Evolutionary conservation across 2,888 invertebrate genomes (phyloP).

Genomic region (Metopia argyrocephala): DNA sequence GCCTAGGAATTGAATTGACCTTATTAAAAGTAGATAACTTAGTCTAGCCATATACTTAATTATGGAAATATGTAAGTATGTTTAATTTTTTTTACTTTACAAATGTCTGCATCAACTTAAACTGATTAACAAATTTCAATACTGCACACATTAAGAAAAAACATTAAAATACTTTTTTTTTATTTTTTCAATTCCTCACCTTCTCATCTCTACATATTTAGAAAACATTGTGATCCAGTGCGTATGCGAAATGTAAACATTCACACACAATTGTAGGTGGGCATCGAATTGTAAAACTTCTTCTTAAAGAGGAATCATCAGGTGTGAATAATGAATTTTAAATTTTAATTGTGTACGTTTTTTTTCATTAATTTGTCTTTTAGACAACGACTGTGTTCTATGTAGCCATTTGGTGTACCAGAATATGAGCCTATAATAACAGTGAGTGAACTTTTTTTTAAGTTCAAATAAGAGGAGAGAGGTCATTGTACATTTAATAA

Average conservation of each 20-base stretch:
- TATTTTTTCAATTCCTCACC: too few species aligned
- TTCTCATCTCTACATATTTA: not conserved
- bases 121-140: too few species aligned
- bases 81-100: too few species aligned
- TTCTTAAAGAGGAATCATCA: slow-evolving; percentile 20
- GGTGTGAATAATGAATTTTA: slow-evolving; percentile 32
- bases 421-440: not conserved
- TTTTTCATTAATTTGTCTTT: slow-evolving; percentile 4
- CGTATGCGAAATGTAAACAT: not conserved
- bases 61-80: too few species aligned
- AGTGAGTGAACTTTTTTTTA: slow-evolving; percentile 3
- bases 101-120: too few species aligned
- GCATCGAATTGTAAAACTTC: slow-evolving; percentile 7
- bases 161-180: too few species aligned
- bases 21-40: too few species aligned
- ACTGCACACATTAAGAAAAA: too few species aligned
- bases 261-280: not conserved
- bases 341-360: slow-evolving; percentile 1
- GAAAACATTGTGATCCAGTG: not conserved
- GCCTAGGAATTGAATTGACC: too few species aligned
- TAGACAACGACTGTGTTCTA: not conserved
- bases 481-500: slow-evolving; percentile 51
- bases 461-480: slow-evolving; percentile 6
- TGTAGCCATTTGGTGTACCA: too few species aligned
- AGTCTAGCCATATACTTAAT: too few species aligned